phyloP scores from a whole-genome alignment of 1,140 invertebrate genomes.

The Tenebrio molitor region DNA sequence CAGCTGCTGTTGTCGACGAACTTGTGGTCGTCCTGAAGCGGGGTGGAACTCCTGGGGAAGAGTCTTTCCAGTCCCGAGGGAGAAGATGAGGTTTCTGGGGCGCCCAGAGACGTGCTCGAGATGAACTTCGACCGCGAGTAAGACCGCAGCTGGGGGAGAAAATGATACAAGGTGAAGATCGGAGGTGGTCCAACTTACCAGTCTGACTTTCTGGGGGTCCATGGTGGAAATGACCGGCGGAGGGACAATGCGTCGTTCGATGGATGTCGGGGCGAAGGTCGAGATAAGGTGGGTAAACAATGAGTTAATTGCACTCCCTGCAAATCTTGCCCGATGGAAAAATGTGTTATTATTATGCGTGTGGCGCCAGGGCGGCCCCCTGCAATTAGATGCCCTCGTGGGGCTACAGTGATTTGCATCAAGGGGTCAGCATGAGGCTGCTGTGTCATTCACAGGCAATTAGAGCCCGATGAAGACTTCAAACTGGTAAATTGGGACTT shows the following conservation, averaged over 20 bases:
- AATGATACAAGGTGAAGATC: too few relatives aligned
- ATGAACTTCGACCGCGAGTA: too few relatives aligned
- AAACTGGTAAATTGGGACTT: constrained; percentile 41
- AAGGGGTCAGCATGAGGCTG: constrained; percentile 30
- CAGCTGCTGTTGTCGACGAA: neutral
- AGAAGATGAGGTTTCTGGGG: too few relatives aligned
- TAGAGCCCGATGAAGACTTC: constrained; percentile 41
- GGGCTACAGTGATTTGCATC: constrained; percentile 24
- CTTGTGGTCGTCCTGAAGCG: neutral
- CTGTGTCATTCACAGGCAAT: constrained; percentile 43
- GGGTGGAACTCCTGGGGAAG: constrained; percentile 1
- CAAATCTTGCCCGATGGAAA: neutral
- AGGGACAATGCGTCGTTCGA: too few relatives aligned
- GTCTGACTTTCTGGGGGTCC: too few relatives aligned
- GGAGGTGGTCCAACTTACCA: too few relatives aligned
- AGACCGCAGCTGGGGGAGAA: constrained; percentile 6
- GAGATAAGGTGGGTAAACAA: too few relatives aligned
- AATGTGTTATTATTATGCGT: neutral
- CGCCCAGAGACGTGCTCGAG: too few relatives aligned
- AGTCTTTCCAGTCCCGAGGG: neutral
- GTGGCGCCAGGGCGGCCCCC: neutral
- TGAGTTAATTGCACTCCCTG: constrained; percentile 18
- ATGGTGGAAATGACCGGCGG: too few relatives aligned
- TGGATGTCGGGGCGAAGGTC: too few relatives aligned
- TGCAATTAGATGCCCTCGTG: neutral